These are phyloP conservation scores for Cydia fagiglandana DNA, from an alignment of 1,140 invertebrate species.

Conservation along the genomic window DNA sequence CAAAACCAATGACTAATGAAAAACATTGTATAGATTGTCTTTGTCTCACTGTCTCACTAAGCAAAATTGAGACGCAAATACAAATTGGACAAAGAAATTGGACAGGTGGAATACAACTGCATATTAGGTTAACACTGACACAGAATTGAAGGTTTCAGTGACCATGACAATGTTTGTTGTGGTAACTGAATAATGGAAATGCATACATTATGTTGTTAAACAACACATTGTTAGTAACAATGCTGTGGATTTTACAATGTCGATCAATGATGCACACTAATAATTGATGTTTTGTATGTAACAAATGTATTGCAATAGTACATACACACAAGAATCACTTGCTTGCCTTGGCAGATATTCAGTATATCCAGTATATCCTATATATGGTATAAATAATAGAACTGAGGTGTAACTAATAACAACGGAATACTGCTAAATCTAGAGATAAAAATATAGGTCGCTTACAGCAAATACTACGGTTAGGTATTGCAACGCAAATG, in stretches of 20 bases:
- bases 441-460: conserved; percentile 20
- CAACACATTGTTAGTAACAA: background rate
- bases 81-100: too few species aligned
- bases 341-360: background rate
- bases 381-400: background rate
- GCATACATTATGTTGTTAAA: background rate
- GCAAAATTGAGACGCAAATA: too few species aligned
- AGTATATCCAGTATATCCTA: background rate
- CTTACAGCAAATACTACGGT: conserved; percentile 6
- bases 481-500: background rate
- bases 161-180: conserved; percentile 16
- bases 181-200: background rate
- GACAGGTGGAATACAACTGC: background rate
- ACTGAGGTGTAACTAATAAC: background rate
- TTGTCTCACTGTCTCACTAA: too few species aligned
- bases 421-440: background rate
- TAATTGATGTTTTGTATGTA: conserved; percentile 1
- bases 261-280: background rate
- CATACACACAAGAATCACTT: conserved; percentile 9
- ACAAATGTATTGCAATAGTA: background rate
- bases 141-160: background rate
- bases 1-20: too few species aligned
- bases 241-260: background rate
- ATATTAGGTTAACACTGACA: conserved; percentile 2
- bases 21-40: too few species aligned